These are phyloP conservation scores for Drosophila quinaria DNA, from an alignment of 2,888 invertebrate genomes.

Conservation along the genomic window DNA sequence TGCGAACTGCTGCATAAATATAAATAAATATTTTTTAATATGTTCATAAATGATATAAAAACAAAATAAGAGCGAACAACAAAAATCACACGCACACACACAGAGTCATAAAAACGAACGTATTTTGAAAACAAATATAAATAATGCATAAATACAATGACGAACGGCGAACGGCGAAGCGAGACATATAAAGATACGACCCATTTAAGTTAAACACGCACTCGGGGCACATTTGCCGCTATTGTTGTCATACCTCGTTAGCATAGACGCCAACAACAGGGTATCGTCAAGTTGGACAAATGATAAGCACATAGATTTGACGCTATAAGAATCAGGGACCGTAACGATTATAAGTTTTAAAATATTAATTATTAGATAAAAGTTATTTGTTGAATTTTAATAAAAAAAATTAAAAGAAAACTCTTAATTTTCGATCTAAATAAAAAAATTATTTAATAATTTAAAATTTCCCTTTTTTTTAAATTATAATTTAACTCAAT, in stretches of 20 bases:
- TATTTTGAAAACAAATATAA: constrained; percentile 61
- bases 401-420: too few relatives aligned
- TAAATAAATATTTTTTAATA: constrained; percentile 61
- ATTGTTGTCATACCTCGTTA: constrained; percentile 16
- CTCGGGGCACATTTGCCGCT: constrained; percentile 36
- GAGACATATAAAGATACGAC: constrained; percentile 58
- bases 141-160: constrained; percentile 69
- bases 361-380: too few relatives aligned
- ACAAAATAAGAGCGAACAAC: constrained; percentile 23
- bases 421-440: too few relatives aligned
- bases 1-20: constrained; percentile 48
- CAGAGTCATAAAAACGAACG: constrained; percentile 22
- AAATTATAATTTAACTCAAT: too few relatives aligned
- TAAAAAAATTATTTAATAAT: too few relatives aligned
- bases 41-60: constrained; percentile 55
- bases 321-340: too few relatives aligned
- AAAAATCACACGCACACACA: constrained; percentile 35
- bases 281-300: constrained; percentile 1
- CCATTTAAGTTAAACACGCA: constrained; percentile 71
- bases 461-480: too few relatives aligned
- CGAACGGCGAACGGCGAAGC: constrained; percentile 48
- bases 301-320: neutral
- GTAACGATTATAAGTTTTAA: too few relatives aligned
- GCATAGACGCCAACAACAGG: constrained; percentile 2
- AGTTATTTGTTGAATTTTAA: too few relatives aligned